A percentile compares a stretch with the other conserved stretches of the same genome.
Evolutionary conservation across 2,113 vertebrate species (phyloP).

Genomic region (Dermatemys mawii): DNA sequence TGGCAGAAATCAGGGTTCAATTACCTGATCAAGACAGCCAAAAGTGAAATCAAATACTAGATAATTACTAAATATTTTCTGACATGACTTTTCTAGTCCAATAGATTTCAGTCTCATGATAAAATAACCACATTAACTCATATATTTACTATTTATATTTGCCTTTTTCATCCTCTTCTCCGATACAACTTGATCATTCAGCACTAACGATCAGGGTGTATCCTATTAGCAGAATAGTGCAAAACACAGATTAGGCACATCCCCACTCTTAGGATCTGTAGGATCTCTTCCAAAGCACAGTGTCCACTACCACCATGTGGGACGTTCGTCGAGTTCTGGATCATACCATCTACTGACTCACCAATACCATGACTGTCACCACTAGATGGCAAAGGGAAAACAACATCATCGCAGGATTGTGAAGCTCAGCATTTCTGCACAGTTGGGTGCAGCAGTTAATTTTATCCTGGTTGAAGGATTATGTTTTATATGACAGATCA

Average conservation of each 20-base stretch:
- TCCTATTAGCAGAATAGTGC: neutral
- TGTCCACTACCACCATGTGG: neutral
- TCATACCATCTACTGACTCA: neutral
- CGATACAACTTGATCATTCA: neutral
- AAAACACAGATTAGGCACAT: neutral
- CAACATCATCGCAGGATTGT: neutral
- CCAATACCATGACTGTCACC: neutral
- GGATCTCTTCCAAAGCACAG: neutral
- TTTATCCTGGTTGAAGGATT: neutral
- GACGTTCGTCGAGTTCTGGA: neutral
- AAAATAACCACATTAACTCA: neutral
- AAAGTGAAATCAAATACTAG: neutral
- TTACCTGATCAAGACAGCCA: neutral
- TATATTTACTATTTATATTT: neutral
- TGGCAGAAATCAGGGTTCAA: neutral
- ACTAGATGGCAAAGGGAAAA: neutral
- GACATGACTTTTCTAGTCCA: neutral
- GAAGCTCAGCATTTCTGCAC: neutral
- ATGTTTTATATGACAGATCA: neutral
- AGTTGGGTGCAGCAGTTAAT: neutral
- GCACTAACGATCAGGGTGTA: too few relatives aligned
- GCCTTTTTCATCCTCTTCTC: accelerated
- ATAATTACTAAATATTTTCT: neutral
- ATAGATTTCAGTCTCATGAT: neutral
- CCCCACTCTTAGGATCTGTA: neutral